A percentile compares a stretch with the other conserved stretches of the same genome.
These are phyloP conservation scores for Phyllostomus hastatus DNA, from an alignment of 2,113 vertebrate genomes.

Conservation along the genomic window DNA sequence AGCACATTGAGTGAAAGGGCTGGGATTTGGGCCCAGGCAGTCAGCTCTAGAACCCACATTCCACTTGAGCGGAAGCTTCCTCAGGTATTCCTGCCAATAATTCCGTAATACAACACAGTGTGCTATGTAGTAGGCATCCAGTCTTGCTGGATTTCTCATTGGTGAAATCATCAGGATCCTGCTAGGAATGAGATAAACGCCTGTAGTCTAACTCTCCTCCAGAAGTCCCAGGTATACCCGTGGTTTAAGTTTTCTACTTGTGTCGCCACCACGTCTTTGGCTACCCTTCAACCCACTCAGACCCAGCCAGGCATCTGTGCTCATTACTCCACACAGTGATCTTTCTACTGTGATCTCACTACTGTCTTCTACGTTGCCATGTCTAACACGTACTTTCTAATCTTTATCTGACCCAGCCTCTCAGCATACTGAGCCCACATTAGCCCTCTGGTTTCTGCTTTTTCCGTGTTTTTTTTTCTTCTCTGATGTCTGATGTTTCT, in stretches of 20 bases:
- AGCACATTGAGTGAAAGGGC: neutral
- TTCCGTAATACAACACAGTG: neutral
- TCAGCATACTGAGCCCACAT: neutral
- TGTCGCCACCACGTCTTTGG: neutral
- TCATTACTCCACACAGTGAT: neutral
- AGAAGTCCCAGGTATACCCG: neutral
- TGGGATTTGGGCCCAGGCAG: neutral
- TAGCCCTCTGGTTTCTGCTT: neutral
- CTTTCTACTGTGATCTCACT: neutral
- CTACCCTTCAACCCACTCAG: neutral
- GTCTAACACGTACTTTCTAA: neutral
- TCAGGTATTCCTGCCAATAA: neutral
- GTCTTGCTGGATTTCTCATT: neutral
- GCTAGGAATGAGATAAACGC: neutral
- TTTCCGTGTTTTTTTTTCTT: neutral
- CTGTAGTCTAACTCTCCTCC: neutral
- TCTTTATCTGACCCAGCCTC: neutral
- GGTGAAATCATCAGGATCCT: neutral
- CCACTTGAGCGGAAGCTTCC: neutral
- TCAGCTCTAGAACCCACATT: neutral
- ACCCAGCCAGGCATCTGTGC: neutral
- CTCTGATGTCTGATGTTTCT: neutral
- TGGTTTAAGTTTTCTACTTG: neutral
- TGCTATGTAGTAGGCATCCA: neutral
- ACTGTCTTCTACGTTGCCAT: neutral